Evolutionary conservation across 1,140 invertebrate genomes (phyloP), one percentile per base, ranked within the genome.

Genomic region (Hermatobates lingyangjiaoensis): DNA sequence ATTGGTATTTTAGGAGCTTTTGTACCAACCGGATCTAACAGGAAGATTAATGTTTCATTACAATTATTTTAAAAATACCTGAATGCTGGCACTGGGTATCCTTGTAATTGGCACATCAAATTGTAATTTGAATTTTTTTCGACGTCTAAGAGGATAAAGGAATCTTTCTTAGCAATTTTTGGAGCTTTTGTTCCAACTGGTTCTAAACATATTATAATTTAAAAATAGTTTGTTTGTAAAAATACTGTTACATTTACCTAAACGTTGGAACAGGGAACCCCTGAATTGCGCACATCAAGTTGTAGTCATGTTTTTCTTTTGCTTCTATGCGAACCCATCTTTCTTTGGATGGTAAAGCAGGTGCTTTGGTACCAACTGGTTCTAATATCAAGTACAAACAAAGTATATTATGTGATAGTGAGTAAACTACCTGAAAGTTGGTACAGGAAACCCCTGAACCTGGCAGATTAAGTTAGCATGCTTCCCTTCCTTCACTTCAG

Each of bases 1-100:
- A 73, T 74, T 38, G 74, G 65, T 58, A 83, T 75, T 50, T 76
- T 73, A 15, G 79, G 79, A 42, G 77, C 73, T 68, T 79, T 80
- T 54, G 79, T 75, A 56, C 78, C 75, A 53, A 83, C 72, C 5
- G 81, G 80, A 65, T 83, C 81, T 79, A 30, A 47, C 18, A 20
- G 40, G 20, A 48, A 25, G 18, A 18, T 62, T 65, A 72, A 42
- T 18, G 5, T 42, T 42, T 18, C 7, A 42, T 18, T 4, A 42
- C 14, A 42, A 42, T 20, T 18, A 10, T 34, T 34, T 34, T 42
- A 42, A 12, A 12, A 20, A 42, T 42, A 76, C 75, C 75, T 76
- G 66, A 68, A 73, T 50, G 70, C 64, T 56, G 78, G 76, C 47
- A 78, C 68, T 54, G 77, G 78, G 61, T 74, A 79, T 38, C 74